Evolutionary conservation across 92 coral and sea anemone species (phyloP).

Genomic region (Desmophyllum pertusum): DNA sequence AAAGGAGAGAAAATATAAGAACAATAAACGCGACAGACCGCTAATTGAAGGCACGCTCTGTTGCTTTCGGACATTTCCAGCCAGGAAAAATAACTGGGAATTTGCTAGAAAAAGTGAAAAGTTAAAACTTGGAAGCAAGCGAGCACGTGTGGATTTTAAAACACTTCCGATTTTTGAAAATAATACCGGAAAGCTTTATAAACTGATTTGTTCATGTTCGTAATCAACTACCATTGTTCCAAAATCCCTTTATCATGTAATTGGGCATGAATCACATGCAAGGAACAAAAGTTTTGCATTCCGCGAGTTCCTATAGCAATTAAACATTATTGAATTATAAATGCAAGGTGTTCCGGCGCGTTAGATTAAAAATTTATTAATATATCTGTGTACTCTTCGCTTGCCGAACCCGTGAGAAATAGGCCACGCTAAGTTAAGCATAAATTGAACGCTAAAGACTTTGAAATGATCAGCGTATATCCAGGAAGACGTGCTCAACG

Average conservation of each 20-base stretch:
- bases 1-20: neutral
- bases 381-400: neutral
- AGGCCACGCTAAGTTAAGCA: neutral
- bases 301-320: constrained; percentile 24
- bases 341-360: constrained; percentile 7
- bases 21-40: constrained; percentile 27
- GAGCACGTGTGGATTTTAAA: neutral
- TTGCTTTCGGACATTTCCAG: neutral
- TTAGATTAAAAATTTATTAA: constrained; percentile 18
- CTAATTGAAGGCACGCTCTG: constrained; percentile 40
- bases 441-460: neutral
- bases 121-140: neutral
- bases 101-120: neutral
- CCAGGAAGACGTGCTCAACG: neutral
- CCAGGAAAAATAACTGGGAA: neutral
- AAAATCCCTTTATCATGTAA: constrained; percentile 10
- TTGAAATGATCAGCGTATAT: neutral
- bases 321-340: neutral
- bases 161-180: neutral
- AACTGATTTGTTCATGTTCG: neutral
- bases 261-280: neutral
- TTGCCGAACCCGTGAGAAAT: constrained; percentile 29
- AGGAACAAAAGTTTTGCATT: constrained; percentile 12
- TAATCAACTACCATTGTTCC: constrained; percentile 31
- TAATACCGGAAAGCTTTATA: neutral